These are phyloP conservation scores for Peromyscus polionotus DNA, from an alignment of 2,113 vertebrate genomes.

Conservation along the genomic window DNA sequence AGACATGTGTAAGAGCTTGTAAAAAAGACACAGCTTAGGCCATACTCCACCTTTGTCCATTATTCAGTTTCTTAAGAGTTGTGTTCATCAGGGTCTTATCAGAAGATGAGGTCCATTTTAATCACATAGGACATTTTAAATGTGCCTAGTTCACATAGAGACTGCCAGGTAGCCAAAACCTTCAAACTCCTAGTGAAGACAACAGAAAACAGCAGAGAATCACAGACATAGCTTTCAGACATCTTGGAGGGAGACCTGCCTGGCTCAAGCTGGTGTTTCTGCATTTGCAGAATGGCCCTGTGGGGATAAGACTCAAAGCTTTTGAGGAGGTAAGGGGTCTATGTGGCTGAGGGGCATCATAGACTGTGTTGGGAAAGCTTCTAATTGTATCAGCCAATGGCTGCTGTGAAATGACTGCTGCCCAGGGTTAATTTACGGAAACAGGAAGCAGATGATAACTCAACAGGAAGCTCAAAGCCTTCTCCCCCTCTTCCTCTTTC, in stretches of 20 bases:
- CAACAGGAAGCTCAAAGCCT: not conserved
- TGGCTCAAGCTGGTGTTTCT: not conserved
- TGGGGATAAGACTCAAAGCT: not conserved
- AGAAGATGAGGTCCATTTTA: not conserved
- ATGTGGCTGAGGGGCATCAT: not conserved
- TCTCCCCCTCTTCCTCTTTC: too few species aligned
- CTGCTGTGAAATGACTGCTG: not conserved
- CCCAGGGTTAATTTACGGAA: not conserved
- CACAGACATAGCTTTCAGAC: not conserved
- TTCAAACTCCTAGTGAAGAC: not conserved
- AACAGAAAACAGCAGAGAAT: not conserved
- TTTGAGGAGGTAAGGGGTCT: not conserved
- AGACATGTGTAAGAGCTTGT: not conserved
- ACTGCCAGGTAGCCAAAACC: not conserved
- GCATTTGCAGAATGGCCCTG: not conserved
- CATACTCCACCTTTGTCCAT: not conserved
- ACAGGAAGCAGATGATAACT: not conserved
- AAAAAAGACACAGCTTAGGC: not conserved
- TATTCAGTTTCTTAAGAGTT: not conserved
- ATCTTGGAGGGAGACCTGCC: not conserved
- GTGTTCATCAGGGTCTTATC: not conserved
- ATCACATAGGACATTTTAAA: slow-evolving; percentile 28
- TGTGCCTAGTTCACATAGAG: not conserved
- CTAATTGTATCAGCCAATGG: not conserved
- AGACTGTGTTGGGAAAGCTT: not conserved